Base-by-base conservation (phyloP, 2,888 invertebrate genomes). In the Drosophila glabriapex region DNA sequence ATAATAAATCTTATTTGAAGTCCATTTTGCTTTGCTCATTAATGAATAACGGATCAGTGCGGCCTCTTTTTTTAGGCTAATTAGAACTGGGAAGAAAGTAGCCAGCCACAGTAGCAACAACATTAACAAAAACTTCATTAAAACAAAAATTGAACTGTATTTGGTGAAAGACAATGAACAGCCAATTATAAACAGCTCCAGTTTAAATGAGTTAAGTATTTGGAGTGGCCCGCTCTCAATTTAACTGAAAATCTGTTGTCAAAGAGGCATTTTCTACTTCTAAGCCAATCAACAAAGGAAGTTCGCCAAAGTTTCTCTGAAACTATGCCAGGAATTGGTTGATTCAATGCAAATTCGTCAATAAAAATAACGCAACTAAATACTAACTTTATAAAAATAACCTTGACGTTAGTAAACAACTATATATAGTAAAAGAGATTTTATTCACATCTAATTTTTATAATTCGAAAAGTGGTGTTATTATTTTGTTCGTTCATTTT, bases 31-130 rank as follows among this genome's bases (percentile, higher is more conserved):
- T 56, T 7, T 66, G 66, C 69, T 82, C 75, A 75, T 90, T 85
- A 85, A 85, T 76, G 85, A 78, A 74, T 85, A 85, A 87, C 85
- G 88, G 89, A 31, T 35, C 43, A 53, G 41, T 56, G 61, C 25
- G 63, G 67, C 61, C 58, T 65, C 68, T 65, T 62, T 77, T 46
- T 77, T 46, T 80, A 37, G 65, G 61, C 64, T 78, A 81, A 79
- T 81, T 78, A 79, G 79, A 81, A 79, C 74, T 58, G 81, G 73
- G 77, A 69, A 73, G 78, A 79, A 81, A 81, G 68, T 64, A 33
- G 12, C 66, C 64, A 33, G 12, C 63, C 61, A 61, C 33, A 61
- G 54, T 55, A 65, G 12, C 54, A 60, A 43, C 53, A 58, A 22
- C 28, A 37, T 22, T 39, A 50, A 37, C 33, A 50, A 56, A 63